Base-by-base conservation (phyloP, 2,888 invertebrate species). In the Anoncus sp. region DNA sequence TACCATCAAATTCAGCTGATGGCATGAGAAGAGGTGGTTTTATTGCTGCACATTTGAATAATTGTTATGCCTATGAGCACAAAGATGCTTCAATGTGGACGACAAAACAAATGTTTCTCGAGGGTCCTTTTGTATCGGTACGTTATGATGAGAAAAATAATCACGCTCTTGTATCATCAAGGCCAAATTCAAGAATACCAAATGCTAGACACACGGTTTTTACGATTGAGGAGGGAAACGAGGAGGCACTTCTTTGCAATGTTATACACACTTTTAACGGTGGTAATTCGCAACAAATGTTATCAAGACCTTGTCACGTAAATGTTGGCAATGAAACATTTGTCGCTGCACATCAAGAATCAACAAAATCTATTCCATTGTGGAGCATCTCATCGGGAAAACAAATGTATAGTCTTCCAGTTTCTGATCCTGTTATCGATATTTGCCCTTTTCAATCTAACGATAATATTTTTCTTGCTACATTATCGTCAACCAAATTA, bases 91-190 rank as follows among this genome's bases (percentile, higher is more conserved):
- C 60, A 6, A 20, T 57, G 40, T 83, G 81, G 55, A 47, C 83
- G 22, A 70, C 83, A 0, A 92, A 93, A 1, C 90, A 93, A 18
- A 91, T 93, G 0, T 88, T 96, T 35, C 86, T 96, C 0, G 95
- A 95, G 38, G 97, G 97, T 0, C 95, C 96, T 0, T 96, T 97
- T 85, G 93, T 95, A 81, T 96, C 96, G 0, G 92, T 97, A 83
- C 93, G 93, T 31, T 96, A 95, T 80, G 95, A 97, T 84, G 89
- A 91, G 0, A 91, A 92, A 0, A 93, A 94, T 0, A 93, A 95
- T 57, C 94, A 95, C 71, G 92, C 96, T 0, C 89, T 97, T 3
- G 92, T 97, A 2, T 95, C 96, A 0, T 94, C 95, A 18, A 93
- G 97, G 59, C 95, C 96, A 0, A 94, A 93, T 60, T 89, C 91